Conservation (phyloP, 2,888 invertebrate genomes). For the Dastarcus helophoroides region DNA sequence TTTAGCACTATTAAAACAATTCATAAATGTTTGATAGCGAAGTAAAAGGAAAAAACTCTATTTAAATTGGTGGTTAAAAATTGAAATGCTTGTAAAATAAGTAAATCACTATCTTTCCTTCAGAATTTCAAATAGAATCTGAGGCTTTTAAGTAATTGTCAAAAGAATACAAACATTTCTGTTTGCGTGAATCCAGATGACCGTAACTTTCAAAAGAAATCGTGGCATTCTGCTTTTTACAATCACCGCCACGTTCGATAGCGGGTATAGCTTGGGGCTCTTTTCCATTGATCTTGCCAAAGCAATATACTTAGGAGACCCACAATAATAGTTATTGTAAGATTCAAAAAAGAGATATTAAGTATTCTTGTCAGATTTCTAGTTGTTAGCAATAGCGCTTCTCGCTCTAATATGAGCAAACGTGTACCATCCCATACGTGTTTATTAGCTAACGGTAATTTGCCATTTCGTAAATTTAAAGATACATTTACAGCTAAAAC, state of each 20-base stretch:
- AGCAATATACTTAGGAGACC: slow-evolving; percentile 33
- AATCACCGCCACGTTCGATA: slow-evolving; percentile 24
- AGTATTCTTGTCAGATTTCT: slow-evolving; percentile 20
- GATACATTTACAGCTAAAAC: too few relatives aligned
- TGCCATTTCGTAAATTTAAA: too few relatives aligned
- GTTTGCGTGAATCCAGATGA: slow-evolving; percentile 26
- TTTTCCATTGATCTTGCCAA: slow-evolving; percentile 30
- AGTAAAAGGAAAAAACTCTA: too few relatives aligned
- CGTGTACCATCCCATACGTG: too few relatives aligned
- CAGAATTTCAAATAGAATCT: too few relatives aligned
- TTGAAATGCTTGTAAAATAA: too few relatives aligned
- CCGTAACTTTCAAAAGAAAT: slow-evolving; percentile 21
- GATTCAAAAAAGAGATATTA: slow-evolving; percentile 26
- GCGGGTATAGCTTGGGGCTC: slow-evolving; percentile 24
- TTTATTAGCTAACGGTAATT: too few relatives aligned
- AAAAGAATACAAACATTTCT: slow-evolving; percentile 7
- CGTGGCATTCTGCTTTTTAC: slow-evolving; percentile 22
- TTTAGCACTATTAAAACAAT: too few relatives aligned
- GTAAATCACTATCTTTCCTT: too few relatives aligned
- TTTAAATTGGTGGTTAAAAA: too few relatives aligned
- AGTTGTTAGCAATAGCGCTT: neutral
- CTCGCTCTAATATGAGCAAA: neutral
- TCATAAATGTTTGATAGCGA: too few relatives aligned
- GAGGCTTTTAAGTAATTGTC: slow-evolving; percentile 6
- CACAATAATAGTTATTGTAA: slow-evolving; percentile 33